These are phyloP conservation scores for Hyppa rectilinea DNA, from an alignment of 2,888 invertebrate genomes.

Conservation along the genomic window DNA sequence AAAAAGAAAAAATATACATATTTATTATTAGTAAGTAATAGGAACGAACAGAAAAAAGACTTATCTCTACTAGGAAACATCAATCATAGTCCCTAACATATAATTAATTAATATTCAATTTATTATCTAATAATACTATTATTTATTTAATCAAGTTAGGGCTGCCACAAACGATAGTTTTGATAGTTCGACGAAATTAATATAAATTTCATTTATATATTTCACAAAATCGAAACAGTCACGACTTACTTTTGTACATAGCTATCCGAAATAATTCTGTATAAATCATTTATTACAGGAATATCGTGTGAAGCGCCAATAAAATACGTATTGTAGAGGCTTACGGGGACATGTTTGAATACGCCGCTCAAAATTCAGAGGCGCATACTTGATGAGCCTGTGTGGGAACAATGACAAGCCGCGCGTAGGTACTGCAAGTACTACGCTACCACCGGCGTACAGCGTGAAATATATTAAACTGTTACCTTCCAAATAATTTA, in stretches of 20 bases:
- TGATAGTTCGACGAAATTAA: background rate
- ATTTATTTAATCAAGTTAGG: background rate
- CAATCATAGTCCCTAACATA: background rate
- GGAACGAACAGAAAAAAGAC: no score
- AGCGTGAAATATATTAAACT: constrained; percentile 53
- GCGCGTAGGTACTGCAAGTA: constrained; percentile 51
- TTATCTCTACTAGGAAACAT: no score
- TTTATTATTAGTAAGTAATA: no score
- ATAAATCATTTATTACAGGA: constrained; percentile 52
- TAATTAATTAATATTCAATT: background rate
- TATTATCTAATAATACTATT: background rate
- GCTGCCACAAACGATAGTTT: background rate
- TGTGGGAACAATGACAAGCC: constrained; percentile 74
- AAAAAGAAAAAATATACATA: background rate
- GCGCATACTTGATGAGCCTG: constrained; percentile 79
- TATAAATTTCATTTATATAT: background rate
- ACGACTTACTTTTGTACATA: constrained; percentile 23
- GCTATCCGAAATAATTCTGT: constrained; percentile 29
- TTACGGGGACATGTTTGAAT: constrained; percentile 76
- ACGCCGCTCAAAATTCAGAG: constrained; percentile 77
- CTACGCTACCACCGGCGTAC: constrained; percentile 29
- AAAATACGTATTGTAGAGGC: constrained; percentile 75
- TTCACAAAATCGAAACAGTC: background rate
- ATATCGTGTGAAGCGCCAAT: constrained; percentile 60
- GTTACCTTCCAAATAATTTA: constrained; percentile 43